phyloP scores from a whole-genome alignment of 2,113 vertebrate genomes.

The Coregonus clupeaformis region DNA sequence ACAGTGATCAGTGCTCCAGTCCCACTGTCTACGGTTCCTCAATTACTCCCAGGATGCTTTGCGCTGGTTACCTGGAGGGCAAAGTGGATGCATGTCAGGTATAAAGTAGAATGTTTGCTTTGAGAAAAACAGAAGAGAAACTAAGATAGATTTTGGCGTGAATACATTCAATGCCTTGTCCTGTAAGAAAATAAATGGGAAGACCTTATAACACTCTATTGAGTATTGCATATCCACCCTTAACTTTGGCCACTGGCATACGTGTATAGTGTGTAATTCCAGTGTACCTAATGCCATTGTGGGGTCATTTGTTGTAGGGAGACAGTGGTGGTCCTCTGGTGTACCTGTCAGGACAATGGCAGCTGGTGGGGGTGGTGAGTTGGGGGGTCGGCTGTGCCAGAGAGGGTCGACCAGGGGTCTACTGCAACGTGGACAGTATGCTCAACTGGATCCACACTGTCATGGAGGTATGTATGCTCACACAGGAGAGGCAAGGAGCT shows the following conservation, averaged over 20 bases:
- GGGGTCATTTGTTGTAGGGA: slow-evolving; percentile 68
- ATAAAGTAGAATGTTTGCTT: slow-evolving; percentile 9
- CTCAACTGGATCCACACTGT: slow-evolving; percentile 81
- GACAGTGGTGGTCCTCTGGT: slow-evolving; percentile 91
- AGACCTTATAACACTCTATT: not conserved
- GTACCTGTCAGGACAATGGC: slow-evolving; percentile 65
- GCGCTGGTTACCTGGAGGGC: slow-evolving; percentile 79
- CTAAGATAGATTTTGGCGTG: too few species aligned
- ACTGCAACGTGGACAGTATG: slow-evolving; percentile 77
- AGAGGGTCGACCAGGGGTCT: slow-evolving; percentile 78
- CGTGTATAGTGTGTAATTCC: too few species aligned
- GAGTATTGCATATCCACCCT: too few species aligned
- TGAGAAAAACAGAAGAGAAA: too few species aligned
- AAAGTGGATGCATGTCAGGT: slow-evolving; percentile 91
- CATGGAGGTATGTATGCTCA: slow-evolving; percentile 72
- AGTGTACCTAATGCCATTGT: not conserved
- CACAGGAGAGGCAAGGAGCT: not conserved
- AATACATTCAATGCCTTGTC: too few species aligned
- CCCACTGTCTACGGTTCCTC: slow-evolving; percentile 66
- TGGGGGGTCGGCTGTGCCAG: slow-evolving; percentile 88
- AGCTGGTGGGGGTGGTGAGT: slow-evolving; percentile 86
- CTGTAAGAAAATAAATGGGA: not conserved
- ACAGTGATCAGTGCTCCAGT: slow-evolving; percentile 69
- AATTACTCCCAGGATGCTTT: slow-evolving; percentile 83
- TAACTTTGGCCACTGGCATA: too few species aligned